phyloP scores from a whole-genome alignment of 35 echinoderm and acorn worm species.

The Apostichopus parvimensis region DNA sequence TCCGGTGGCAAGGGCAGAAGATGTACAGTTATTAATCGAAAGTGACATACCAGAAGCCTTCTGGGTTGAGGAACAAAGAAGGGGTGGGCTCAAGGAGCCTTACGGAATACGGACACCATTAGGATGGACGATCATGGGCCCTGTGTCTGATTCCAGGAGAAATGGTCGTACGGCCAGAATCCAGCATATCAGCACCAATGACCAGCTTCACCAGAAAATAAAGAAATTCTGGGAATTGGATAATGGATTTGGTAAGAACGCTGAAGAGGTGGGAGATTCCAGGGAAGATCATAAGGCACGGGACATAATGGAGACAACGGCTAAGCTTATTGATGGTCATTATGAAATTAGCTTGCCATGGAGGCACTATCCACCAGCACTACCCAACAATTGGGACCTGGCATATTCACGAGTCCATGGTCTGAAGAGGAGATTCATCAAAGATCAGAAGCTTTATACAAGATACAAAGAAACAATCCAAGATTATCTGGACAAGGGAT shows the following conservation, averaged over 20 bases:
- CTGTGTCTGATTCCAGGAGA: too few species aligned
- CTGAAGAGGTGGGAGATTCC: background rate
- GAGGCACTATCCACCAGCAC: background rate
- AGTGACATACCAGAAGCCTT: slow-evolving; percentile 67
- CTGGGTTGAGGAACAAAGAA: slow-evolving; percentile 72
- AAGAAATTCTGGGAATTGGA: too few species aligned
- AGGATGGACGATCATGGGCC: too few species aligned
- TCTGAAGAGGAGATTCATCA: slow-evolving; percentile 40
- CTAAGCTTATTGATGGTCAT: slow-evolving; percentile 23
- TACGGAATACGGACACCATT: slow-evolving; percentile 46
- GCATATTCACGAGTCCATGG: slow-evolving; percentile 42
- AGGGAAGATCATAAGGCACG: slow-evolving; percentile 19
- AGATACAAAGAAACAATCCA: slow-evolving; percentile 51
- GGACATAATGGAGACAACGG: background rate
- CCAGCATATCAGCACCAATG: too few species aligned
- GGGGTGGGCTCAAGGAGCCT: slow-evolving; percentile 47
- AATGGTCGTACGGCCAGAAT: too few species aligned
- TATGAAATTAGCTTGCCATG: slow-evolving; percentile 56
- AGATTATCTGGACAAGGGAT: slow-evolving; percentile 50
- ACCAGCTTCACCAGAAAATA: too few species aligned
- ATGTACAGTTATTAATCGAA: slow-evolving; percentile 67
- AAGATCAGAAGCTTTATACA: slow-evolving; percentile 12
- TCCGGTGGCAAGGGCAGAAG: background rate
- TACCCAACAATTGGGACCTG: slow-evolving; percentile 38
- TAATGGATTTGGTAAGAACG: too few species aligned